These are phyloP conservation scores for Phytoseiulus persimilis DNA, from an alignment of 2,888 invertebrate species.

Conservation along the genomic window DNA sequence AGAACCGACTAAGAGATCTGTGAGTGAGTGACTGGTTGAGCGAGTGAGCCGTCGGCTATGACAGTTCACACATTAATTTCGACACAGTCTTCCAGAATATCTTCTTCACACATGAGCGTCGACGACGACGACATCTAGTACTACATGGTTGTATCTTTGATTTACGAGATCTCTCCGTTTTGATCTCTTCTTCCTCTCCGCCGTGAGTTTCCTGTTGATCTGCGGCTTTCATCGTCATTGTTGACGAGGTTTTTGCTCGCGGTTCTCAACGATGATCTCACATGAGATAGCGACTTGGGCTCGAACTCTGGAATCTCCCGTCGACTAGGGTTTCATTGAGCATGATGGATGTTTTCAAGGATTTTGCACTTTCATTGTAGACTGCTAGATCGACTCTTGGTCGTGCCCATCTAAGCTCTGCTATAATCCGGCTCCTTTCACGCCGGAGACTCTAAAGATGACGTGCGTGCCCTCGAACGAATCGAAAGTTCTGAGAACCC, in stretches of 20 bases:
- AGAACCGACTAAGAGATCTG: neutral
- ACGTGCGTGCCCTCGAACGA: too few species aligned
- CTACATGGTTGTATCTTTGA: constrained; percentile 36
- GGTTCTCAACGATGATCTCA: neutral
- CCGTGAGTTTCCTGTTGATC: neutral
- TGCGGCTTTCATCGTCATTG: neutral
- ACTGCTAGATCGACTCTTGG: too few species aligned
- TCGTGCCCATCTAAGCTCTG: too few species aligned
- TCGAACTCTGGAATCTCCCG: neutral
- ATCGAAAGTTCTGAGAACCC: too few species aligned
- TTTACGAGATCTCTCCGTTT: constrained; percentile 1
- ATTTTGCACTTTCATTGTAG: too few species aligned
- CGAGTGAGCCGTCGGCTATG: neutral
- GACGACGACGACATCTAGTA: neutral
- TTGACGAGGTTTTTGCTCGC: neutral
- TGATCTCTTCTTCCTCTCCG: neutral
- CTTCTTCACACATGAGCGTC: constrained; percentile 12
- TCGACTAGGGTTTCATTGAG: too few species aligned
- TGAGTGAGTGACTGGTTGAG: neutral
- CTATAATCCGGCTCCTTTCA: too few species aligned
- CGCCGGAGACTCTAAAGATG: too few species aligned
- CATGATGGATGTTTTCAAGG: too few species aligned
- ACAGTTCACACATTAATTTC: constrained; percentile 38
- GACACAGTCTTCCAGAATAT: constrained; percentile 32
- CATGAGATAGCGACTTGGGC: too few species aligned